Conservation (phyloP, 2,797 vertebrate genomes). For the Coluber constrictor region DNA sequence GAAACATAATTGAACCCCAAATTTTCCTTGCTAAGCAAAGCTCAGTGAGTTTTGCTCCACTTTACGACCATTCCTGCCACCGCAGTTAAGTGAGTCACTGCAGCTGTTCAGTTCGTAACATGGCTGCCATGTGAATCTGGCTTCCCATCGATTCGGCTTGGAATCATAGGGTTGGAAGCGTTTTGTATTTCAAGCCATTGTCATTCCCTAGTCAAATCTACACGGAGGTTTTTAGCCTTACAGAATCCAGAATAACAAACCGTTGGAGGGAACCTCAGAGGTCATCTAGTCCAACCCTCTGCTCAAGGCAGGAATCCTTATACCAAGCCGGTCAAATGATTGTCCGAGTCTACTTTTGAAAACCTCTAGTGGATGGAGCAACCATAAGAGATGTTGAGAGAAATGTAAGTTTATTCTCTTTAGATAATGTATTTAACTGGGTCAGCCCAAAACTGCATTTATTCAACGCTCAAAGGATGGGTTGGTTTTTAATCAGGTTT, state of each 20-base stretch:
- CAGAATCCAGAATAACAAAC: neutral
- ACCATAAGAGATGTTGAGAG: neutral
- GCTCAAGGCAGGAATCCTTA: neutral
- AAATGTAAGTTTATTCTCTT: neutral
- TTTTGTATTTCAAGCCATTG: neutral
- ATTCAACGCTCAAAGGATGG: neutral
- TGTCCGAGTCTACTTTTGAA: neutral
- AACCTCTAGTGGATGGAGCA: neutral
- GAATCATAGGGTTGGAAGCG: too few relatives aligned
- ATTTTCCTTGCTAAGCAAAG: too few relatives aligned
- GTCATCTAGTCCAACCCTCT: neutral
- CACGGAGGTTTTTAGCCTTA: neutral
- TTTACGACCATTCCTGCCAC: too few relatives aligned
- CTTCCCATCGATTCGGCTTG: too few relatives aligned
- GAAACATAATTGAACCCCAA: too few relatives aligned
- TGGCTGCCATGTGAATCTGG: too few relatives aligned
- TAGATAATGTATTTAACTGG: neutral
- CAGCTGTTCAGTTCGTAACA: too few relatives aligned
- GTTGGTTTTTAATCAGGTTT: neutral
- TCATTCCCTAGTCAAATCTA: neutral
- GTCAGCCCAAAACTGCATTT: neutral
- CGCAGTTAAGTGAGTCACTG: too few relatives aligned
- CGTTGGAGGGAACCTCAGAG: neutral
- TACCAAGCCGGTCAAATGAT: neutral
- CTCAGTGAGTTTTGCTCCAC: too few relatives aligned